phyloP scores from a whole-genome alignment of 2,888 invertebrate genomes.

The Pseudoips prasinana region DNA sequence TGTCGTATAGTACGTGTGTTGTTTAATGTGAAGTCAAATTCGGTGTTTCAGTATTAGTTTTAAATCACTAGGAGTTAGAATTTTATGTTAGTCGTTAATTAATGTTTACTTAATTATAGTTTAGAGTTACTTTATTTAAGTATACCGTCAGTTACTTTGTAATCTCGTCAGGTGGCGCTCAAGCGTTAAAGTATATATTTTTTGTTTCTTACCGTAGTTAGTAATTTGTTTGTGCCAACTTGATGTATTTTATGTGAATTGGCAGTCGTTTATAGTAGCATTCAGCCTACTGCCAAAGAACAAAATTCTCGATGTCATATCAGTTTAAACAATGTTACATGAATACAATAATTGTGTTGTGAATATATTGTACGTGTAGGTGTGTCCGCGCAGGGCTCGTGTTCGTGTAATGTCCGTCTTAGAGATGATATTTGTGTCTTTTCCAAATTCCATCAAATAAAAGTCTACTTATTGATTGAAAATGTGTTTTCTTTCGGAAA shows the following conservation, averaged over 20 bases:
- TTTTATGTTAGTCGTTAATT: conserved; percentile 78
- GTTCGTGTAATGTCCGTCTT: conserved; percentile 55
- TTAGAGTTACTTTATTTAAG: conserved; percentile 63
- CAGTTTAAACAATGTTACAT: conserved; percentile 32
- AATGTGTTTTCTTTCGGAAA: conserved; percentile 41
- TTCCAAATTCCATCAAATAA: conserved; percentile 73
- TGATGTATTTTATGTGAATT: conserved; percentile 16
- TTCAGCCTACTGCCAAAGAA: conserved; percentile 45
- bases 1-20: conserved; percentile 50
- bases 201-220: conserved; percentile 43
- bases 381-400: conserved; percentile 64
- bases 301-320: conserved; percentile 56
- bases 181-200: conserved; percentile 26
- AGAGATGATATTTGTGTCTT: conserved; percentile 61
- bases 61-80: conserved; percentile 71
- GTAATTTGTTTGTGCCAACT: conserved; percentile 52
- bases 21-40: conserved; percentile 55
- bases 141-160: conserved; percentile 57
- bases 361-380: conserved; percentile 49
- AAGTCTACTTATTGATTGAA: conserved; percentile 66
- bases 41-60: conserved; percentile 73
- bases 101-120: conserved; percentile 66
- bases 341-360: conserved; percentile 61
- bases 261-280: conserved; percentile 8
- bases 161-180: conserved; percentile 42